Evolutionary conservation across 1,140 invertebrate species (phyloP).

Genomic region (Panagrolaimus sp.): DNA sequence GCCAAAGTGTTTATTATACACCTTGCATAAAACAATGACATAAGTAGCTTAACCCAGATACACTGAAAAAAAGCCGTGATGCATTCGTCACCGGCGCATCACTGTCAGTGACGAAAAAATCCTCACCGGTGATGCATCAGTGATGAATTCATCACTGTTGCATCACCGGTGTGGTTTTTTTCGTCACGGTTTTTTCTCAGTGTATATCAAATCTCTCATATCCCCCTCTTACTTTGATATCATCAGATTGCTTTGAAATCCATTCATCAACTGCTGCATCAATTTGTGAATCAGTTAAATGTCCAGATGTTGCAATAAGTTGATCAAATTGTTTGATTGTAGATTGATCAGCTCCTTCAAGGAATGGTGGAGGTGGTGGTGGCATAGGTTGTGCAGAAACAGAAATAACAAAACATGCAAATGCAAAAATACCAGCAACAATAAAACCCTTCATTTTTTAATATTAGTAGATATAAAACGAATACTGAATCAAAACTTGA

Average conservation of each 20-base stretch:
- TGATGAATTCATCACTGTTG: too few species aligned
- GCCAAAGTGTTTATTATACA: too few species aligned
- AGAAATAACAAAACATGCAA: slow-evolving; percentile 21
- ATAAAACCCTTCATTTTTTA: slow-evolving; percentile 5
- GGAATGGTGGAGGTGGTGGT: slow-evolving; percentile 17
- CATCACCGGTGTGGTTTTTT: too few species aligned
- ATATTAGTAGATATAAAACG: background rate
- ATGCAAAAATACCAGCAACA: slow-evolving; percentile 10
- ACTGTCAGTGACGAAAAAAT: too few species aligned
- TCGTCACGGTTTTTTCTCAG: too few species aligned
- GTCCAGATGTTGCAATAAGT: slow-evolving; percentile 15
- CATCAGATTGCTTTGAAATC: slow-evolving; percentile 29
- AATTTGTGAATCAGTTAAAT: slow-evolving; percentile 40
- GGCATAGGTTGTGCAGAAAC: slow-evolving; percentile 18
- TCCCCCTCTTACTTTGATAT: background rate
- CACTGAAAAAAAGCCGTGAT: too few species aligned
- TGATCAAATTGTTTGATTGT: slow-evolving; percentile 21
- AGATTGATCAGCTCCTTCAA: slow-evolving; percentile 25
- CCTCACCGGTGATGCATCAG: too few species aligned
- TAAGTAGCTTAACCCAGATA: too few species aligned
- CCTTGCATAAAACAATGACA: too few species aligned
- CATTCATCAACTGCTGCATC: slow-evolving; percentile 40
- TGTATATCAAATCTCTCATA: too few species aligned
- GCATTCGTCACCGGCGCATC: too few species aligned
- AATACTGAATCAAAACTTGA: too few species aligned